Base-by-base conservation (phyloP, 2,113 vertebrate genomes). In the Charina bottae region DNA sequence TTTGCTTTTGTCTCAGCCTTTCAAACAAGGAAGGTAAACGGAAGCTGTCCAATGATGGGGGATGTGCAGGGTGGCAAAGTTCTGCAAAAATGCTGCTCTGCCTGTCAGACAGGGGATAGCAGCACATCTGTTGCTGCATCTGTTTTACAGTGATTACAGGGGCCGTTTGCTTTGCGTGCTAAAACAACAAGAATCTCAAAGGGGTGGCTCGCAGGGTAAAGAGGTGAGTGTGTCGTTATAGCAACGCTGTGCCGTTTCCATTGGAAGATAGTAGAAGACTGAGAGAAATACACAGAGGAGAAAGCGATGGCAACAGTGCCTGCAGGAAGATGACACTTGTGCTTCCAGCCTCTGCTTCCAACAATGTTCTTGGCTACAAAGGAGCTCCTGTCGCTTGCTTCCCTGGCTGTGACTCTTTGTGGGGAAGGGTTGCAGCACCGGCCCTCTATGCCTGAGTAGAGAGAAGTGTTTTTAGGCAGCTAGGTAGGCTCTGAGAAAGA, bases 121-220 rank as follows among this genome's bases (percentile, higher is more conserved):
- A 23, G 19, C 49, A 68, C 64, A 33, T 83, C 91, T 90, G 26
- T 37, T 60, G 68, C 87, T 88, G 91, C 68, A 78, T 78, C 37
- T 10, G 54, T 46, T 83, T 84, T 49, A 7, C 11, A 54, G 6
- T 60, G 58, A 13, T 49, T 28, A 8, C 23, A 17, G 56, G 53
- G 42, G 89, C 89, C 28, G 88, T 88, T 88, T 83, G 68, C 59
- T 88, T 88, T 83, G 68, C 59, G n/a, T 46, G 12, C 87, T 62
- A n/a, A 87, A 83, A 90, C 62, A 93, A 49, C 6, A 83, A 53
- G 15, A 11, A n/a, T 90, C 56, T 23, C 58, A 56, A n/a, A 90
- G 59, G 90, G 59, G 46, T 21, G 84, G 78, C 59, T 53, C 37
- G 11, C 6, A n/a, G 24, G 53, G 37, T 86, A 83, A 59, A 24